Conservation (phyloP, 2,113 vertebrate genomes). For the Phrynosoma platyrhinos region DNA sequence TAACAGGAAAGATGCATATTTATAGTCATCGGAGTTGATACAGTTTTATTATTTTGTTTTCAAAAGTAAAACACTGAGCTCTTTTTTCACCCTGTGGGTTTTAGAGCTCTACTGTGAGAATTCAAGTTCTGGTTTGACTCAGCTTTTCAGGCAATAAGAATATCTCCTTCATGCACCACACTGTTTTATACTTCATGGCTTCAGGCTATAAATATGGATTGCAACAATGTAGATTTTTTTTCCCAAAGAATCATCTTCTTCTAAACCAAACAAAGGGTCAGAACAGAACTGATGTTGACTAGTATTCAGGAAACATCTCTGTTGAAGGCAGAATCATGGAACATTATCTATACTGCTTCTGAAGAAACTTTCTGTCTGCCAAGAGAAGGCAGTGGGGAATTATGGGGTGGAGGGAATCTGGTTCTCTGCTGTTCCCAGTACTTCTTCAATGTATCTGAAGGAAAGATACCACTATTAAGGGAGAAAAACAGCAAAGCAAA, state of each 20-base stretch:
- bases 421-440: neutral
- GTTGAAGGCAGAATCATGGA: neutral
- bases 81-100: neutral
- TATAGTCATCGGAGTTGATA: neutral
- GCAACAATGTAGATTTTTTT: conserved; percentile 12
- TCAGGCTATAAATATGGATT: neutral
- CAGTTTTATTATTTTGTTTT: neutral
- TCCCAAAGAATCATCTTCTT: conserved; percentile 29
- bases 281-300: conserved; percentile 17
- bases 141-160: neutral
- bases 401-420: neutral
- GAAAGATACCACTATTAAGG: conserved; percentile 25
- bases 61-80: neutral
- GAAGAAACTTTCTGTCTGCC: conserved; percentile 8
- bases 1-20: neutral
- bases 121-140: neutral
- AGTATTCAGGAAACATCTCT: conserved; percentile 42
- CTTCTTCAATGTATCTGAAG: conserved; percentile 25
- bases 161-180: neutral
- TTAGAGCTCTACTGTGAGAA: neutral
- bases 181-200: neutral
- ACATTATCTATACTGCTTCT: neutral
- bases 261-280: conserved; percentile 38
- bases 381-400: conserved; percentile 24
- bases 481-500: conserved; percentile 26